Evolutionary conservation across 2,888 invertebrate genomes (phyloP).

Genomic region (Formica aserva): DNA sequence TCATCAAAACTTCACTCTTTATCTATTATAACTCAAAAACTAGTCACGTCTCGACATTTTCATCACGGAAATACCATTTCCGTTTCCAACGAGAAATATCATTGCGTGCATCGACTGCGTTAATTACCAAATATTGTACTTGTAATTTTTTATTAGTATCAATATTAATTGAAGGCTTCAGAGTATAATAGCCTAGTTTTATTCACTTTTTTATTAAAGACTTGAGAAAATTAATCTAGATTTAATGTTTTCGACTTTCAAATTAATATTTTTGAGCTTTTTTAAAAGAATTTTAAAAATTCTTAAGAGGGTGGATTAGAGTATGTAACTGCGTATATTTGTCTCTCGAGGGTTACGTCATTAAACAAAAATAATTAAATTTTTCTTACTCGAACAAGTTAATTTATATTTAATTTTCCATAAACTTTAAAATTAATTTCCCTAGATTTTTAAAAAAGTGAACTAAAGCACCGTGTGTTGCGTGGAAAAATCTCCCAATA

Average conservation of each 20-base stretch:
- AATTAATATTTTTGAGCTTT: neutral
- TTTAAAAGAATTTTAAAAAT: neutral
- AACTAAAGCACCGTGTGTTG: neutral
- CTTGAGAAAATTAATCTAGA: slow-evolving; percentile 2
- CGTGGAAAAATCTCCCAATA: neutral
- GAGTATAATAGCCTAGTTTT: neutral
- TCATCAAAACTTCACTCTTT: neutral
- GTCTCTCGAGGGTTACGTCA: neutral
- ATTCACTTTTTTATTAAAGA: neutral
- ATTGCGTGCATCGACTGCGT: neutral
- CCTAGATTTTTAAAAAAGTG: neutral
- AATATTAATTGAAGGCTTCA: neutral
- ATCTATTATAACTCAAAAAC: neutral
- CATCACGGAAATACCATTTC: slow-evolving; percentile 10
- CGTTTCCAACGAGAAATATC: neutral
- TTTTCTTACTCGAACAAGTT: neutral
- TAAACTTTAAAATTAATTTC: neutral
- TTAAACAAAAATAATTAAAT: neutral
- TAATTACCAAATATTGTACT: neutral
- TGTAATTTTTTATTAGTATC: neutral
- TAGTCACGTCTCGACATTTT: neutral
- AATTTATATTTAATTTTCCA: neutral
- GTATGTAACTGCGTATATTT: neutral
- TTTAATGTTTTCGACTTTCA: neutral
- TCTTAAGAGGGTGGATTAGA: neutral